Conservation (phyloP, 2,797 vertebrate species). For the Hipposideros larvatus region DNA sequence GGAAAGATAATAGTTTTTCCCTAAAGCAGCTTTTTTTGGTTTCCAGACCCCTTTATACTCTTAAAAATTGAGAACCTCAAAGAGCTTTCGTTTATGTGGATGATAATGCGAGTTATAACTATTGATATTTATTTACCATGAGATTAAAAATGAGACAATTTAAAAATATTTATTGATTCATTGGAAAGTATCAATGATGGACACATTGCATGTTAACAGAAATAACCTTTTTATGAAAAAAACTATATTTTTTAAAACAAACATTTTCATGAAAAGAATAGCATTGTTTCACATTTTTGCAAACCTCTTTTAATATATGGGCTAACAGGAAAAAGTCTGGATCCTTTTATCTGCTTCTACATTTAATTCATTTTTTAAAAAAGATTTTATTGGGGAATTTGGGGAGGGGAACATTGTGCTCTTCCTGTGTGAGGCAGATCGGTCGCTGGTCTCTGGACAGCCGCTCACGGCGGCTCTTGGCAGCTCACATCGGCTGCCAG, state of each 20-base stretch:
- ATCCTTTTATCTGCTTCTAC: constrained; percentile 18
- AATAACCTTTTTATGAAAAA: constrained; percentile 31
- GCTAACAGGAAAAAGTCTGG: not conserved
- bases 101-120: constrained; percentile 4
- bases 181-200: constrained; percentile 22
- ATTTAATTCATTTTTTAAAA: not conserved
- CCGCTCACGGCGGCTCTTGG: too few relatives aligned
- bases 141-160: not conserved
- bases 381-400: too few relatives aligned
- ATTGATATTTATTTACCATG: not conserved
- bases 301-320: not conserved
- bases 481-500: too few relatives aligned
- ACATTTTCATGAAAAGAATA: not conserved
- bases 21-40: not conserved
- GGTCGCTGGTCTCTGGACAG: too few relatives aligned
- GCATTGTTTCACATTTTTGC: not conserved
- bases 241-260: not conserved
- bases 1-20: not conserved
- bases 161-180: constrained; percentile 10
- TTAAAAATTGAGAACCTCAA: constrained; percentile 12
- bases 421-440: too few relatives aligned
- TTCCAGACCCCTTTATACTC: not conserved
- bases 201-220: not conserved
- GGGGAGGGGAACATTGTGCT: too few relatives aligned
- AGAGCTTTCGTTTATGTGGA: not conserved